Percentiles rank a stretch among this genome's conserved stretches.
Conservation (phyloP, 1,140 invertebrate species). For the Helicoverpa armigera region DNA sequence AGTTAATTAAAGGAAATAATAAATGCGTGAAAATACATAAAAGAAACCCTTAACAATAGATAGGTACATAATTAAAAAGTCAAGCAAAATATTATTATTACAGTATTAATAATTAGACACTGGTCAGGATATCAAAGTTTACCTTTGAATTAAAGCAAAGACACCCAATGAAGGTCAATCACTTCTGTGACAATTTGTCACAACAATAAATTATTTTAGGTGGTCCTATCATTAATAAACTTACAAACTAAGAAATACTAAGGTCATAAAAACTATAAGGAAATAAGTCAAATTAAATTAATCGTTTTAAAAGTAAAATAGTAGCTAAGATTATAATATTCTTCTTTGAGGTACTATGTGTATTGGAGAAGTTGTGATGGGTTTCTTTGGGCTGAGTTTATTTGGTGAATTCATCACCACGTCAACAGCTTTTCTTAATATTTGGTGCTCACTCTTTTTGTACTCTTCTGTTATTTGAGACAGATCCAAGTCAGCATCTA, state of each 20-base stretch:
- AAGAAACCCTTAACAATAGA: neutral
- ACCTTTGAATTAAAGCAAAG: conserved; percentile 11
- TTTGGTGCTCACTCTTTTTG: conserved; percentile 87
- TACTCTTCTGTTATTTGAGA: conserved; percentile 88
- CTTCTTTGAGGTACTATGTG: conserved; percentile 74
- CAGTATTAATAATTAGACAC: neutral
- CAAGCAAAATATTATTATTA: no score
- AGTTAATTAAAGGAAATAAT: neutral
- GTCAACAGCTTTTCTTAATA: conserved; percentile 81
- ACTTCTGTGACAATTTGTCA: neutral
- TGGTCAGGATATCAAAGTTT: neutral
- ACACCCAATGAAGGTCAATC: neutral
- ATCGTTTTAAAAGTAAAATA: conserved; percentile 36
- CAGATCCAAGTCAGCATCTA: conserved; percentile 89
- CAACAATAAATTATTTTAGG: conserved; percentile 14
- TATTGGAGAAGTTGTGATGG: conserved; percentile 72
- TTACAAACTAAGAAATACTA: conserved; percentile 43
- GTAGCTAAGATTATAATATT: conserved; percentile 62
- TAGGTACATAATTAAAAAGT: no score
- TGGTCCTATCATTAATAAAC: conserved; percentile 8
- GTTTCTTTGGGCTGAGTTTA: conserved; percentile 83
- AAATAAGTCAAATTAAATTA: conserved; percentile 19
- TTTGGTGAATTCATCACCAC: conserved; percentile 83
- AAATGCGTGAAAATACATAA: neutral
- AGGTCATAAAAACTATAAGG: neutral